These are phyloP conservation scores for Drosophila subobscura DNA, from an alignment of 1,140 invertebrate genomes.

Conservation along the genomic window DNA sequence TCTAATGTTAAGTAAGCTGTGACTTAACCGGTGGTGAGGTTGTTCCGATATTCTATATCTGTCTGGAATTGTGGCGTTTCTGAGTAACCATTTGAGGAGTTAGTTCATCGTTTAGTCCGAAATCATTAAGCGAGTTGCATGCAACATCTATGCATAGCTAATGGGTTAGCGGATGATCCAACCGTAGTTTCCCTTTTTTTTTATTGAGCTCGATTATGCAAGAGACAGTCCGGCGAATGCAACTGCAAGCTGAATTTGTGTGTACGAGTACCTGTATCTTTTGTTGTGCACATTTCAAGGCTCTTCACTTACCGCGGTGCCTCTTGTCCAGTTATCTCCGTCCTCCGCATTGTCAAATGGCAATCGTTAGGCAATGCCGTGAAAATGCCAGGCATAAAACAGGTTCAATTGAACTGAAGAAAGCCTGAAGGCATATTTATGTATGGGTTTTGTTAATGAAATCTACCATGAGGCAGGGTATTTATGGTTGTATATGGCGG, in stretches of 20 bases:
- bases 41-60: too few species aligned
- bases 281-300: slow-evolving; percentile 35
- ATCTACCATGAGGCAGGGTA: slow-evolving; percentile 3
- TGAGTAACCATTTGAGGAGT: too few species aligned
- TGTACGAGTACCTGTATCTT: slow-evolving; percentile 7
- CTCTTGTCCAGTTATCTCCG: slow-evolving; percentile 27
- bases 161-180: too few species aligned
- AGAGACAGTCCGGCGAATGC: slow-evolving; percentile 21
- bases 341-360: slow-evolving; percentile 36
- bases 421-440: slow-evolving; percentile 40
- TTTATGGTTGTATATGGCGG: too few species aligned
- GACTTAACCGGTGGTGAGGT: too few species aligned
- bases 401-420: slow-evolving; percentile 18
- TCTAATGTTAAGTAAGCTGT: too few species aligned
- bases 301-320: slow-evolving; percentile 23
- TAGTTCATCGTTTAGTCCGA: too few species aligned
- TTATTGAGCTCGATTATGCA: not conserved
- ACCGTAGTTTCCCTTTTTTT: not conserved
- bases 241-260: slow-evolving; percentile 17
- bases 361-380: slow-evolving; percentile 42
- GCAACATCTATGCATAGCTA: too few species aligned
- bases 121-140: too few species aligned
- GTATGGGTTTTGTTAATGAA: slow-evolving; percentile 44
- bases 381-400: slow-evolving; percentile 24
- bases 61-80: too few species aligned